Evolutionary conservation across 1,140 invertebrate species (phyloP).

Genomic region (Macrocentrus cingulum): DNA sequence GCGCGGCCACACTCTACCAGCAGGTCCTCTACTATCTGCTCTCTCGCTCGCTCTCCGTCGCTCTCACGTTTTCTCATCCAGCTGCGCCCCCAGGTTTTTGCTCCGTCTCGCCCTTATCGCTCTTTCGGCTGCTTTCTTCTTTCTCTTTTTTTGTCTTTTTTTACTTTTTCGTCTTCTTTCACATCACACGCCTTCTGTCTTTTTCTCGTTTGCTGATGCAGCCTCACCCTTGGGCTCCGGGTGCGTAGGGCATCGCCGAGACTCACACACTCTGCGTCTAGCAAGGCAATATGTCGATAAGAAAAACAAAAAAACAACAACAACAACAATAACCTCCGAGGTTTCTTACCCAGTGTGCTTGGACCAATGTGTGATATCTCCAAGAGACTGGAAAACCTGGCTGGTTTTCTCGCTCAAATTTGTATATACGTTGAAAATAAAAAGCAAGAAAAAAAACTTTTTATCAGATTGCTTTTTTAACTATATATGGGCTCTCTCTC

Average conservation of each 20-base stretch:
- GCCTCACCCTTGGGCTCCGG: slow-evolving; percentile 11
- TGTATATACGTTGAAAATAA: no score
- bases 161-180: slow-evolving; percentile 9
- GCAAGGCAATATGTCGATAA: neutral
- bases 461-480: no score
- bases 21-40: slow-evolving; percentile 20
- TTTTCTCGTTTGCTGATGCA: neutral
- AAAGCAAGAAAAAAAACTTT: no score
- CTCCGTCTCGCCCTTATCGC: slow-evolving; percentile 26
- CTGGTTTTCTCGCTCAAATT: neutral
- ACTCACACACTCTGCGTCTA: neutral
- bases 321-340: neutral
- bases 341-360: slow-evolving; percentile 10
- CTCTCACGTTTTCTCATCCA: slow-evolving; percentile 5
- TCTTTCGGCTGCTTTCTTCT: slow-evolving; percentile 18
- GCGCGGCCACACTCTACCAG: slow-evolving; percentile 26
- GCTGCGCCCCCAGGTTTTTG: slow-evolving; percentile 28
- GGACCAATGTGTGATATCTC: slow-evolving; percentile 23
- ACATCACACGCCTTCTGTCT: slow-evolving; percentile 10
- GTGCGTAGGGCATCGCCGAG: neutral
- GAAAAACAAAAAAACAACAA: neutral
- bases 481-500: neutral
- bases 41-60: slow-evolving; percentile 8
- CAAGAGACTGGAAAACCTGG: slow-evolving; percentile 15
- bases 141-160: slow-evolving; percentile 3